These are phyloP conservation scores for Theocolax elegans DNA, from an alignment of 1,140 invertebrate genomes.

Conservation along the genomic window DNA sequence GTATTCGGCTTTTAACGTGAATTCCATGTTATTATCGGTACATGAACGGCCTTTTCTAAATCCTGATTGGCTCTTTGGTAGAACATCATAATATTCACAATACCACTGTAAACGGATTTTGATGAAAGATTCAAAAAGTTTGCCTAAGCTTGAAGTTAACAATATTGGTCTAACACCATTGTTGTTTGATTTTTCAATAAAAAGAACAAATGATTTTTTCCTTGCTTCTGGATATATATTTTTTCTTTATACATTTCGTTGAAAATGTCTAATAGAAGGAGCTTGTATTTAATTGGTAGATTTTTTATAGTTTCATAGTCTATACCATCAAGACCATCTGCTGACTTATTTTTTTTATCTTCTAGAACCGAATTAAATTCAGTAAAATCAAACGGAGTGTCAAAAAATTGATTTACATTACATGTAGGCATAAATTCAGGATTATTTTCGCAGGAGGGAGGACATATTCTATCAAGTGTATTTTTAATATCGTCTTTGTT, in stretches of 20 bases:
- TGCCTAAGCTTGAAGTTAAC: conserved; percentile 31
- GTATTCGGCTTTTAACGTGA: too few species aligned
- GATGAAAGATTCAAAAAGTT: conserved; percentile 41
- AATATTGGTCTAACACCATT: conserved; percentile 32
- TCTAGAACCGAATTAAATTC: conserved; percentile 2
- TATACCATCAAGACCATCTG: neutral
- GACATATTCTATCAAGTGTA: neutral
- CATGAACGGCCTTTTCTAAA: too few species aligned
- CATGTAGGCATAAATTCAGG: neutral
- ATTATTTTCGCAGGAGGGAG: neutral
- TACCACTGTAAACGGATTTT: conserved; percentile 36
- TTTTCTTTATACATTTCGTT: neutral
- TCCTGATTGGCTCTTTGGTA: conserved; percentile 38
- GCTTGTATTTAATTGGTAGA: neutral
- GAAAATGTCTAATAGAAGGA: conserved; percentile 1
- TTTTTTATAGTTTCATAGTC: neutral
- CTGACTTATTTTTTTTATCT: conserved; percentile 2
- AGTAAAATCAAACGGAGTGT: neutral
- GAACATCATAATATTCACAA: conserved; percentile 27
- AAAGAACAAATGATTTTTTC: conserved; percentile 24
- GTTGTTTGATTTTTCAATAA: conserved; percentile 31
- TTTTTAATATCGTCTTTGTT: neutral
- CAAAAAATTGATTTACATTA: neutral
- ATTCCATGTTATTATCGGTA: too few species aligned
- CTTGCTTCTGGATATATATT: conserved; percentile 3